Base-by-base conservation (phyloP, 2,113 vertebrate species). In the Carassius carassius region DNA sequence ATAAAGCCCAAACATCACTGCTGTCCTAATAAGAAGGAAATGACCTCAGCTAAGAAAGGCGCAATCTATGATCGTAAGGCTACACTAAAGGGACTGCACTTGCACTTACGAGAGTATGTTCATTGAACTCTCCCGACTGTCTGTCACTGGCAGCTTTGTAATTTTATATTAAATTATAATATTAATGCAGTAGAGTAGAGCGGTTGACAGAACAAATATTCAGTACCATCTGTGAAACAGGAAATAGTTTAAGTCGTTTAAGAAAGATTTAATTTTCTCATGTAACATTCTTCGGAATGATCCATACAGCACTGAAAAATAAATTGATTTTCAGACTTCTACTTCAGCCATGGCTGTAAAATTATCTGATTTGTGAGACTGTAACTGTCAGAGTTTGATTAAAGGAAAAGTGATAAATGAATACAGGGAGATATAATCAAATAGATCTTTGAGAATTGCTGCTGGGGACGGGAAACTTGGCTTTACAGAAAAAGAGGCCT, bases 21-120 rank as follows among this genome's bases (percentile, higher is more conserved):
- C 76, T 84, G 86, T 76, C 83, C 88, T 77, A 89, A 81, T 87
- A 87, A 87, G 74, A 78, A 65, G 83, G 76, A 85, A 89, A 87
- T 72, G 76, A 89, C 84, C 85, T 81, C 76, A 84, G 80, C 69
- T 76, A 76, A 72, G 25, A 82, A 32, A 88, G 69, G 49, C 35
- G n/a, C 12, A 79, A 70, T 65, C 51, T 44, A 80, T 9, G 58
- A 85, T 87, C 63, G 63, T 77, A 62, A 70, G 21, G 74, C 78
- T 70, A 79, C 63, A 74, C 81, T 80, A 58, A 11, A 44, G 65
- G 77, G 44, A 87, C 69, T 83, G 54, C 83, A 83, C 84, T 86
- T 84, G 86, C 19, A 35, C 23, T 54, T 81, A 37, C 14, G 16
- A 65, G 81, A 65, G 70, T 29, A 78, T 17, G 4, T 54, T 58